These are phyloP conservation scores for Grammomys dolichurus DNA, from an alignment of 2,113 vertebrate species.

Conservation along the genomic window DNA sequence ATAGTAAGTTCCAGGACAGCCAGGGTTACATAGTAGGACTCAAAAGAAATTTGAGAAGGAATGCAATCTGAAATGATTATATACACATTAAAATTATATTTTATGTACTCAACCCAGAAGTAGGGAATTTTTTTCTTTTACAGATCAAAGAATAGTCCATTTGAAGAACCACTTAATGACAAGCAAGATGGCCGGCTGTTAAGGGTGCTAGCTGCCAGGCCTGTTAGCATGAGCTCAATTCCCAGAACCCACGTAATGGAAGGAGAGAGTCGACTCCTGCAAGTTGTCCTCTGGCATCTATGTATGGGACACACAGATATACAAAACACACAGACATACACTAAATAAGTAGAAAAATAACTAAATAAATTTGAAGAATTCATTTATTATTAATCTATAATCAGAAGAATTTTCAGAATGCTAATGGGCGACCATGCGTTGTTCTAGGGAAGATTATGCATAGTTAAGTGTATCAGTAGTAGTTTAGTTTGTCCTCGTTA, in stretches of 20 bases:
- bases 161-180: not conserved
- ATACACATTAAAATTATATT: not conserved
- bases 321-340: not conserved
- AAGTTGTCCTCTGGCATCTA: not conserved
- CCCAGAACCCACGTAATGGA: not conserved
- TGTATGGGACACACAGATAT: not conserved
- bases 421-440: not conserved
- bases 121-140: slow-evolving; percentile 1
- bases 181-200: not conserved
- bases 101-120: not conserved
- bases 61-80: not conserved
- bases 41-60: not conserved
- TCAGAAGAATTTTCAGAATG: slow-evolving; percentile 12
- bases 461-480: not conserved
- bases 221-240: not conserved
- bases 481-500: slow-evolving; percentile 44
- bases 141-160: slow-evolving; percentile 15
- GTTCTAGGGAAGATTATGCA: slow-evolving; percentile 24
- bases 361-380: not conserved
- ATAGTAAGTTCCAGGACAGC: not conserved
- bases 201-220: not conserved
- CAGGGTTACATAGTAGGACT: not conserved
- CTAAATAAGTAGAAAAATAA: not conserved
- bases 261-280: not conserved
- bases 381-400: not conserved